Base-by-base conservation (phyloP, 2,113 vertebrate genomes). In the Gyps fulvus region DNA sequence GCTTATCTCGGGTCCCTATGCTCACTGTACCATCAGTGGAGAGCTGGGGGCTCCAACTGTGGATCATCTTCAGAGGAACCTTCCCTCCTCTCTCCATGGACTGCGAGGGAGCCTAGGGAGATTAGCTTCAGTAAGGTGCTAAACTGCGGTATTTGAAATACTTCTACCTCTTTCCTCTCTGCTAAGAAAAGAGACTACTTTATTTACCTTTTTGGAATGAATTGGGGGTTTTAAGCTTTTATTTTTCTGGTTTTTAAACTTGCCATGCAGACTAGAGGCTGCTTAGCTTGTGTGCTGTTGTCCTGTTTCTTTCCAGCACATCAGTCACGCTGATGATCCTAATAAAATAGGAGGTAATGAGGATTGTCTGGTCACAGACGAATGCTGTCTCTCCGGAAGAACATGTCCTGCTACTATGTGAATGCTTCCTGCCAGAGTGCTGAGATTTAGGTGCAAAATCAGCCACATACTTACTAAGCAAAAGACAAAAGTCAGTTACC, bases 401-500 rank as follows among this genome's bases (percentile, higher is more conserved):
- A 26, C 2, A 0, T 29, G 36, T 61, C 43, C 52, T 55, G 6
- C 59, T 62, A 3, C 9, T 16, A 0, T 45, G 36, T 23, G 58
- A 94, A 63, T 38, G 10, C 22, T 87, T 82, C 50, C 34, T 4
- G 2, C 19, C 2, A 42, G 42, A 71, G 55, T 66, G 36, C 9
- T 66, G 77, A 79, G 89, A 38, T 79, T 67, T n/a, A 45, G 94
- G 67, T 81, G 67, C 71, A 87, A 85, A 91, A 93, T 79, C 61
- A 87, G 54, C 66, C n/a, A 42, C 3, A 0, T 26, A 19, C 31
- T 83, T 59, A 27, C 25, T 29, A 55, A 83, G 70, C 40, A 31
- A 31, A 54, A 83, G 27, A 86, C 85, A 91, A 86, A 96, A 97
- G 85, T 95, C 47, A 87, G 23, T 77, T 72, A 42, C 62, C 11